Percentiles rank a stretch among this genome's conserved stretches.
phyloP scores from a whole-genome alignment of 1,140 invertebrate genomes.

The Trichomalopsis sarcophagae region DNA sequence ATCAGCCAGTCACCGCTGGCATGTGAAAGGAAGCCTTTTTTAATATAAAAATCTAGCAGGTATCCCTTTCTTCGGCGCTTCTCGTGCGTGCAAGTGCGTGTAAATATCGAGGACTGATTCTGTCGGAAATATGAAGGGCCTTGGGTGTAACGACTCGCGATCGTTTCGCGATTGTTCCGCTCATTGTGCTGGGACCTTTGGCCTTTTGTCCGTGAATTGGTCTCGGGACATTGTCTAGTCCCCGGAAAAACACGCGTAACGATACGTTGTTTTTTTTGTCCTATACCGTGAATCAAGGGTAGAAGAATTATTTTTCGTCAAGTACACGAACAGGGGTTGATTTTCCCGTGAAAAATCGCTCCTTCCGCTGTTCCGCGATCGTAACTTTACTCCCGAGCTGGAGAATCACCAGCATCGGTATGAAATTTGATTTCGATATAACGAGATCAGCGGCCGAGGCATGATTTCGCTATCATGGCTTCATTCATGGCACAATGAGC shows the following conservation, averaged over 20 bases:
- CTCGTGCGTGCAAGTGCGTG: background rate
- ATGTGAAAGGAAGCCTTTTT: background rate
- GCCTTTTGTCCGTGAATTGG: background rate
- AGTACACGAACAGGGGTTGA: too few species aligned
- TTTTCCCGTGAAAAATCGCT: too few species aligned
- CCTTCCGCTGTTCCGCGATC: too few species aligned
- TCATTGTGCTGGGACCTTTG: background rate
- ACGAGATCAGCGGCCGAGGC: conserved; percentile 19
- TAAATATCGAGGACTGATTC: background rate
- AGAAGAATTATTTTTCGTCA: too few species aligned
- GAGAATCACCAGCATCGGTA: background rate
- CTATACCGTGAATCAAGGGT: background rate
- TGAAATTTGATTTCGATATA: conserved; percentile 26
- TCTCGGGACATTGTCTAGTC: background rate
- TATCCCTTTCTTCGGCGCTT: background rate
- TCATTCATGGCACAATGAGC: conserved; percentile 47
- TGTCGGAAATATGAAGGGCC: too few species aligned
- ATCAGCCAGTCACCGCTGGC: background rate
- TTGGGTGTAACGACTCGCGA: background rate
- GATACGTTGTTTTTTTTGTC: background rate
- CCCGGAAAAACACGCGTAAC: background rate
- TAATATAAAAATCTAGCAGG: background rate
- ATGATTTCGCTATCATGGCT: conserved; percentile 44
- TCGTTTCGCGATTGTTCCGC: background rate
- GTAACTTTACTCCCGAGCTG: too few species aligned